A percentile compares a stretch with the other conserved stretches of the same genome.
These are phyloP conservation scores for Propsilocerus akamusi DNA, from an alignment of 1,140 invertebrate species.

Conservation along the genomic window DNA sequence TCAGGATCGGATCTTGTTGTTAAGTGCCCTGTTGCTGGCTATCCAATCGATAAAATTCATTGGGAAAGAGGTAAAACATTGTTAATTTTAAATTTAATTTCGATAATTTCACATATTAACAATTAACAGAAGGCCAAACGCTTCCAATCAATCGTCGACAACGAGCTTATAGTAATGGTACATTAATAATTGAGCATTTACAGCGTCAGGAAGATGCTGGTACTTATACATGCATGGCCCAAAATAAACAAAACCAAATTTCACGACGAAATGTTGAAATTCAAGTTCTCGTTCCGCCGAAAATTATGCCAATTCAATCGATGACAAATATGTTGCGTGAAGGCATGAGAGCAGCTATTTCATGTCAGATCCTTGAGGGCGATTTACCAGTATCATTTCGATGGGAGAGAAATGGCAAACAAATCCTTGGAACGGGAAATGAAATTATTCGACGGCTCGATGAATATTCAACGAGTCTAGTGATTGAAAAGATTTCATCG, in stretches of 20 bases:
- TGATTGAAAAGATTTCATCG: slow-evolving; percentile 70
- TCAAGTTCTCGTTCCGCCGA: slow-evolving; percentile 68
- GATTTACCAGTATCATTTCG: slow-evolving; percentile 80
- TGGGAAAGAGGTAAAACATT: slow-evolving; percentile 66
- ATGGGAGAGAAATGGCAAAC: slow-evolving; percentile 64
- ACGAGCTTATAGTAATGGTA: slow-evolving; percentile 70
- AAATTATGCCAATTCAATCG: slow-evolving; percentile 70
- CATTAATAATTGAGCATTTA: slow-evolving; percentile 64
- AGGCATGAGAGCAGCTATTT: slow-evolving; percentile 80
- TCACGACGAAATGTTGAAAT: slow-evolving; percentile 66
- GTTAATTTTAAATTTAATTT: slow-evolving; percentile 7
- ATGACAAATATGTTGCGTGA: slow-evolving; percentile 62
- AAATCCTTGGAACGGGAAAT: slow-evolving; percentile 27
- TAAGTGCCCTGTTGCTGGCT: slow-evolving; percentile 84
- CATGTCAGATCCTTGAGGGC: slow-evolving; percentile 85
- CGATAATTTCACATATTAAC: slow-evolving; percentile 16
- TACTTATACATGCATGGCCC: slow-evolving; percentile 75
- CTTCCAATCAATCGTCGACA: slow-evolving; percentile 75
- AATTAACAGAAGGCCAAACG: slow-evolving; percentile 53
- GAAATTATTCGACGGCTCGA: slow-evolving; percentile 45
- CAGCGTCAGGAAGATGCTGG: slow-evolving; percentile 57
- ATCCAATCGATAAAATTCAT: slow-evolving; percentile 69
- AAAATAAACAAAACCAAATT: slow-evolving; percentile 62
- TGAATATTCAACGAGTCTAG: slow-evolving; percentile 73
- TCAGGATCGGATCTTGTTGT: slow-evolving; percentile 70